These are phyloP conservation scores for Lordiphosa andalusiaca DNA, from an alignment of 2,888 invertebrate genomes.

Conservation along the genomic window DNA sequence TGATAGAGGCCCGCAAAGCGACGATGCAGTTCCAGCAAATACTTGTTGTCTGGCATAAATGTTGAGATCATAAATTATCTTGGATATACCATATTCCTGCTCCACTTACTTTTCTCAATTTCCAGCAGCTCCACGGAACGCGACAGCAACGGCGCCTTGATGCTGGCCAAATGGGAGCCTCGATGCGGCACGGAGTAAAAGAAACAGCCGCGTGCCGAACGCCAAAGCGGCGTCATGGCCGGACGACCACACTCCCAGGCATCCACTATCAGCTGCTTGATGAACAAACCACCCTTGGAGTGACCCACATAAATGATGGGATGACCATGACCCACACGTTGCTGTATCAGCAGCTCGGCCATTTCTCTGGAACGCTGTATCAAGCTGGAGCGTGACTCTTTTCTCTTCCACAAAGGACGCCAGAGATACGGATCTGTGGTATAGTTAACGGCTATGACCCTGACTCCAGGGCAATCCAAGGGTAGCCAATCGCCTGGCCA, in stretches of 20 bases:
- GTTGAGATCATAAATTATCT: background rate
- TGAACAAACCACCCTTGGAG: conserved; percentile 93
- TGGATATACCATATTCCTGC: too few species aligned
- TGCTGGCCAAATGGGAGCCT: conserved; percentile 89
- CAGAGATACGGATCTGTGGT: conserved; percentile 89
- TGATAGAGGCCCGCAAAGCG: conserved; percentile 83
- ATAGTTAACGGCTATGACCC: conserved; percentile 91
- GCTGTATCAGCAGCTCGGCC: conserved; percentile 84
- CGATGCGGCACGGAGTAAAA: conserved; percentile 94
- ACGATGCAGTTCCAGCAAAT: conserved; percentile 85
- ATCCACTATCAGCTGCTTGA: conserved; percentile 90
- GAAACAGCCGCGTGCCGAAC: conserved; percentile 85
- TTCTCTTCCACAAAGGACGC: conserved; percentile 87
- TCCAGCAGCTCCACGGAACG: conserved; percentile 89
- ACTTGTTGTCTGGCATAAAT: conserved; percentile 83
- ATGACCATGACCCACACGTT: conserved; percentile 86
- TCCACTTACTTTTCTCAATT: conserved; percentile 86
- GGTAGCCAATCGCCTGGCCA: conserved; percentile 95
- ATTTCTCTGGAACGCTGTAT: conserved; percentile 87
- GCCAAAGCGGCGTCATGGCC: conserved; percentile 81
- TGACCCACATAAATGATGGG: conserved; percentile 91
- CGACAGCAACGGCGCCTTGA: conserved; percentile 87
- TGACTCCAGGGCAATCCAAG: conserved; percentile 87
- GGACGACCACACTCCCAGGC: conserved; percentile 81
- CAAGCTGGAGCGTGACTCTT: conserved; percentile 84